These are phyloP conservation scores for Helarctos malayanus DNA, from an alignment of 2,797 vertebrate genomes.

Conservation along the genomic window DNA sequence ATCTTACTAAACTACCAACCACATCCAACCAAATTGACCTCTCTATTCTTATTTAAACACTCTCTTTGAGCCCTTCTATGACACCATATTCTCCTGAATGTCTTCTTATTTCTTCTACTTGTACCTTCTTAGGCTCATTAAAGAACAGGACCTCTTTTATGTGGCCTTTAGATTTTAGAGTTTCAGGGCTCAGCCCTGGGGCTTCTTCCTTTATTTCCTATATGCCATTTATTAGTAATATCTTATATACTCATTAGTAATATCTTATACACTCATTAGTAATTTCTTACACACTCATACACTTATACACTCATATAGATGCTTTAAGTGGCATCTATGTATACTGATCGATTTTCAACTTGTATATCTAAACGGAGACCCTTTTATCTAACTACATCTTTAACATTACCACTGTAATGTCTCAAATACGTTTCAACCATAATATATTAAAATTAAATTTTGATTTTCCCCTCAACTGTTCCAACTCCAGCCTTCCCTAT, in stretches of 20 bases:
- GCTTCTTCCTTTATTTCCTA: neutral
- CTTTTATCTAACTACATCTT: neutral
- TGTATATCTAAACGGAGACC: neutral
- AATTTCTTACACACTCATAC: too few species aligned
- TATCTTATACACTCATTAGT: too few species aligned
- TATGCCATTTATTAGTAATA: neutral
- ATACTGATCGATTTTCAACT: neutral
- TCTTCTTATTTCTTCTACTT: neutral
- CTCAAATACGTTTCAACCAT: conserved; percentile 37
- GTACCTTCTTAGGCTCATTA: neutral
- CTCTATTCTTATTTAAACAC: neutral
- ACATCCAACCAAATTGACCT: neutral
- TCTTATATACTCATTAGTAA: too few species aligned
- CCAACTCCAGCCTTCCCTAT: neutral
- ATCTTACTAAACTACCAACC: neutral
- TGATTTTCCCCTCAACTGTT: conserved; percentile 17
- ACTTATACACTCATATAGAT: too few species aligned
- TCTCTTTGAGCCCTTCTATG: neutral
- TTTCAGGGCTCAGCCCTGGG: neutral
- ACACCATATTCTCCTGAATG: neutral
- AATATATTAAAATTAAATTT: conserved; percentile 46
- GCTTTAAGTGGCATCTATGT: neutral
- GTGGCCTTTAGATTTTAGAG: conserved; percentile 14
- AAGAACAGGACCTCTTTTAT: neutral
- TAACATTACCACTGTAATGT: neutral